Evolutionary conservation across 1,140 invertebrate genomes (phyloP).

Genomic region (Odontomachus brunneus): DNA sequence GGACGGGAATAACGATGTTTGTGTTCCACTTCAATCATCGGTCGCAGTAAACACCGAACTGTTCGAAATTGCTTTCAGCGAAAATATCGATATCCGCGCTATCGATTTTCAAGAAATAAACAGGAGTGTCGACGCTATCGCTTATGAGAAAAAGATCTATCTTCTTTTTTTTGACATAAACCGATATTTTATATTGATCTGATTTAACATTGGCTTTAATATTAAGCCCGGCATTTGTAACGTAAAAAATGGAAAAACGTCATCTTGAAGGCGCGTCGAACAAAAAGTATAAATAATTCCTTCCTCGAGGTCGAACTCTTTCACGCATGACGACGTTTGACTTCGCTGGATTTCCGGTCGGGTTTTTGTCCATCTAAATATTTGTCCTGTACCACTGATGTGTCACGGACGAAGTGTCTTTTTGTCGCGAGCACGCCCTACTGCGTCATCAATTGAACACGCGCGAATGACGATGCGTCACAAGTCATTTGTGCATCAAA

Average conservation of each 20-base stretch:
- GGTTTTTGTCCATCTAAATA: conserved; percentile 26
- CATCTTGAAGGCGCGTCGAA: background rate
- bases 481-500: background rate
- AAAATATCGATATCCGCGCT: background rate
- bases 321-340: conserved; percentile 25
- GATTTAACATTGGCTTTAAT: background rate
- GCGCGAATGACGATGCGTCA: background rate
- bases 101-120: background rate
- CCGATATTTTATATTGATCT: no score
- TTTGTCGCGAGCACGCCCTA: conserved; percentile 33
- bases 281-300: background rate
- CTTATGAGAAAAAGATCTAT: no score
- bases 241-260: background rate
- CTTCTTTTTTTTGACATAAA: no score
- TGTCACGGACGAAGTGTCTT: conserved; percentile 45
- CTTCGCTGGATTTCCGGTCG: conserved; percentile 29
- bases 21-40: background rate
- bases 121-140: background rate
- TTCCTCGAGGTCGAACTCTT: conserved; percentile 26
- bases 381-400: background rate
- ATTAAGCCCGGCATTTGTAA: background rate
- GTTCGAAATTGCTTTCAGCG: background rate
- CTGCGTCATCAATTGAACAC: conserved; percentile 29
- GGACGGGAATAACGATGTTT: background rate
- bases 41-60: background rate